A percentile compares a stretch with the other conserved stretches of the same genome.
Conservation (phyloP, 2,888 invertebrate species). For the Ganaspis brasiliensis region DNA sequence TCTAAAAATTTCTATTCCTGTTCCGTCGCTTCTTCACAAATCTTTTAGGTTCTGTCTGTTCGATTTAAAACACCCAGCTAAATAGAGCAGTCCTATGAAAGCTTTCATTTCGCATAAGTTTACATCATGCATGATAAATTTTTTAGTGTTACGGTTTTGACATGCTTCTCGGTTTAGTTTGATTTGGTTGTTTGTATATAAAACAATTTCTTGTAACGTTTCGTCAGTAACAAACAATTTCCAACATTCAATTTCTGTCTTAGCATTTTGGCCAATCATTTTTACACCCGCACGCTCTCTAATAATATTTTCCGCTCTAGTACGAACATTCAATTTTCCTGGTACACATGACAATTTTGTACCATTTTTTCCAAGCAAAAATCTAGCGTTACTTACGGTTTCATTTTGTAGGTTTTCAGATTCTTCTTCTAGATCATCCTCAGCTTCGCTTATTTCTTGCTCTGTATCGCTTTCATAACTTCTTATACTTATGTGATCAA, state of each 20-base stretch:
- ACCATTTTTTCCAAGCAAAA: background rate
- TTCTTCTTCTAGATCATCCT: background rate
- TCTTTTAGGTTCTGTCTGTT: background rate
- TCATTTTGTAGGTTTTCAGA: background rate
- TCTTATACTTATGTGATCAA: background rate
- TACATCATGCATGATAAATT: background rate
- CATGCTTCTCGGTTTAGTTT: background rate
- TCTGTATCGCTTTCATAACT: background rate
- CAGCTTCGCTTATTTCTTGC: background rate
- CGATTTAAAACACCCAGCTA: background rate
- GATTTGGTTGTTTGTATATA: background rate
- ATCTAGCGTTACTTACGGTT: background rate
- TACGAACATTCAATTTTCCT: background rate
- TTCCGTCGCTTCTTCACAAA: background rate
- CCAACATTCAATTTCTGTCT: background rate
- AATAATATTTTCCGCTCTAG: conserved; percentile 1
- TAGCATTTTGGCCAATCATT: background rate
- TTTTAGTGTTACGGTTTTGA: background rate
- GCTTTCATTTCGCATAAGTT: background rate
- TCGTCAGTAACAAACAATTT: background rate
- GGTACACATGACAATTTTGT: conserved; percentile 1
- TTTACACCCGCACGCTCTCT: background rate
- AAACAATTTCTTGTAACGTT: background rate
- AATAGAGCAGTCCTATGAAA: background rate
- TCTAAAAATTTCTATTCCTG: background rate